A percentile compares a stretch with the other conserved stretches of the same genome.
phyloP scores from a whole-genome alignment of 2,797 vertebrate genomes.

The Bradypodion pumilum region DNA sequence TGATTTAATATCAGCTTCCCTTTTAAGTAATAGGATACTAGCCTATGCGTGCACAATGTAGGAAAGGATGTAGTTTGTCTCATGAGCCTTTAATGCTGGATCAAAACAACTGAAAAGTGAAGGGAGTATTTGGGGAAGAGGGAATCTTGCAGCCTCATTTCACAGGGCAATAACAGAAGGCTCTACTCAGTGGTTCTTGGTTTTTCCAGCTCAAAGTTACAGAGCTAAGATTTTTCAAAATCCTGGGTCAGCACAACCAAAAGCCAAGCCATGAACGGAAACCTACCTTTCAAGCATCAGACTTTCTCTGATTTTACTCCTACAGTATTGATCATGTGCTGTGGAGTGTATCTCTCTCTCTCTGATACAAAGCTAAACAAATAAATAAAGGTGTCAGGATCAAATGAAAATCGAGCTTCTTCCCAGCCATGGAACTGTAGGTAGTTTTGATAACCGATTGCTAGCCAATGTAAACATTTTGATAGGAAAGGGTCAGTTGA shows the following conservation, averaged over 20 bases:
- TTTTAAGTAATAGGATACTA: background rate
- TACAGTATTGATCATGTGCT: slow-evolving; percentile 26
- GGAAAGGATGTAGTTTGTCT: background rate
- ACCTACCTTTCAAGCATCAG: background rate
- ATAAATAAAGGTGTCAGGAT: background rate
- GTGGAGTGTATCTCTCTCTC: background rate
- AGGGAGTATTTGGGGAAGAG: background rate
- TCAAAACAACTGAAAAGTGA: background rate
- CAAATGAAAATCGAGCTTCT: slow-evolving; percentile 41
- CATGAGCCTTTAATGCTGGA: background rate
- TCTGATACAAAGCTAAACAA: slow-evolving; percentile 6
- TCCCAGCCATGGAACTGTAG: slow-evolving; percentile 38
- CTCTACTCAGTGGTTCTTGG: slow-evolving; percentile 6
- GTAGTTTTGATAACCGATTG: slow-evolving; percentile 58
- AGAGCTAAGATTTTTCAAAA: slow-evolving; percentile 6
- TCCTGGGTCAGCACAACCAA: background rate
- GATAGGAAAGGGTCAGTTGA: slow-evolving; percentile 67
- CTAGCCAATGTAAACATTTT: slow-evolving; percentile 67
- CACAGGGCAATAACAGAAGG: background rate
- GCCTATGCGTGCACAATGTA: background rate
- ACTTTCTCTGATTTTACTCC: slow-evolving; percentile 2
- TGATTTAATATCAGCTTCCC: background rate
- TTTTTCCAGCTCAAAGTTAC: background rate
- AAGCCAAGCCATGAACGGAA: background rate
- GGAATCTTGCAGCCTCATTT: background rate